Percentiles rank a stretch among this genome's conserved stretches.
These are phyloP conservation scores for Trachymyrmex cornetzi DNA, from an alignment of 1,140 invertebrate genomes.

Conservation along the genomic window DNA sequence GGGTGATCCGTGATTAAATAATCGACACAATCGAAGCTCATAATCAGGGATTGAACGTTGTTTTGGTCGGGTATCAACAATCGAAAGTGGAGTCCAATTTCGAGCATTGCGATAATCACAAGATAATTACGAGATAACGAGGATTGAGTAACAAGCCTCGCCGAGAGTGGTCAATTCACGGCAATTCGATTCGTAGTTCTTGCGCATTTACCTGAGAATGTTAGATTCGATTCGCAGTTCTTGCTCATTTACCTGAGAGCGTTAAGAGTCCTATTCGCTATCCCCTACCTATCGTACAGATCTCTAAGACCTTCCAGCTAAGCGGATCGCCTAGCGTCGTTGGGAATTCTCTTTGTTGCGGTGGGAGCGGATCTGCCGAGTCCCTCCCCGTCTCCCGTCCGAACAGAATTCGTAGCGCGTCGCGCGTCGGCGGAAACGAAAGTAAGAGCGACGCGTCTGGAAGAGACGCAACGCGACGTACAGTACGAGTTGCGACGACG, in stretches of 20 bases:
- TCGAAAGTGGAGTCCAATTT: neutral
- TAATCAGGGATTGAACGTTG: neutral
- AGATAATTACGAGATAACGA: neutral
- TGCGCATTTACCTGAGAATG: too few relatives aligned
- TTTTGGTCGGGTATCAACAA: neutral
- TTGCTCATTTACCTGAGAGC: neutral
- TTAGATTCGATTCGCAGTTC: neutral
- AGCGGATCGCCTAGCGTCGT: neutral
- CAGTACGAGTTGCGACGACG: neutral
- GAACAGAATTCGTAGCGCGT: neutral
- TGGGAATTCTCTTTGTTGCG: neutral
- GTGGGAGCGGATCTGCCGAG: neutral
- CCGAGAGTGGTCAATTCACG: neutral
- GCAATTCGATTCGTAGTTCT: neutral
- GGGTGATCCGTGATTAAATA: neutral
- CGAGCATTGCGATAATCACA: too few relatives aligned
- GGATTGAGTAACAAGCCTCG: neutral
- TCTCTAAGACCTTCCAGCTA: neutral
- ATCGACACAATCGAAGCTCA: neutral
- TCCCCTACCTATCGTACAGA: neutral
- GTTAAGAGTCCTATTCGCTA: neutral
- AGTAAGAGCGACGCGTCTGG: slow-evolving; percentile 40
- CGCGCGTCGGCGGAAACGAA: slow-evolving; percentile 35
- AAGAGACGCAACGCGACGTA: neutral
- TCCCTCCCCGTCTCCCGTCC: neutral